Evolutionary conservation across 92 coral and sea anemone genomes (phyloP).

Genomic region (Chrysogorgia sp.): DNA sequence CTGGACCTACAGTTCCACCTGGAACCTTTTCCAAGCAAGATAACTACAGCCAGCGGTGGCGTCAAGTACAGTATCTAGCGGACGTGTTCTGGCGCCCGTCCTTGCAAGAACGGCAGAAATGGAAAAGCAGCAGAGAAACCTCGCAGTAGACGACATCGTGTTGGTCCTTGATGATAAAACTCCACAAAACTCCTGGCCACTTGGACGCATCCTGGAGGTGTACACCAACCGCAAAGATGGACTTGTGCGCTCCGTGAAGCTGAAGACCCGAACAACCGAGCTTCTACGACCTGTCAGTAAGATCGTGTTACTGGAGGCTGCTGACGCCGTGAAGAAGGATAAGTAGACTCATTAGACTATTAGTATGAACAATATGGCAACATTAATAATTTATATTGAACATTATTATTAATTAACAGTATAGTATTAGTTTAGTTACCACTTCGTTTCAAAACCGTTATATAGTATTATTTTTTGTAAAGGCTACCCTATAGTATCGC

Average conservation of each 20-base stretch:
- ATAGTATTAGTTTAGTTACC: no score
- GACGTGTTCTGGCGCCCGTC: constrained; percentile 44
- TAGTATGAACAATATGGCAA: no score
- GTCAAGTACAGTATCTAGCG: constrained; percentile 62
- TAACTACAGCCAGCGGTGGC: constrained; percentile 51
- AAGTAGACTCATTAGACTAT: constrained; percentile 20
- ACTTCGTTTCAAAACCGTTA: no score
- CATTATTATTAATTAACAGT: no score
- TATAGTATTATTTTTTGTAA: no score
- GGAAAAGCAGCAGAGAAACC: constrained; percentile 31
- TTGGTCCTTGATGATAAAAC: constrained; percentile 48
- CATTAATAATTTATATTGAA: no score
- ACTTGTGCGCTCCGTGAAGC: constrained; percentile 51
- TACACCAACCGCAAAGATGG: constrained; percentile 46
- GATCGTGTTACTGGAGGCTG: constrained; percentile 48
- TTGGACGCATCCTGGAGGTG: constrained; percentile 56
- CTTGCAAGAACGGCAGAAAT: constrained; percentile 48
- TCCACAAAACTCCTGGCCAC: constrained; percentile 58
- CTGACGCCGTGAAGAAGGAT: constrained; percentile 18
- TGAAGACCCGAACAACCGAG: constrained; percentile 50
- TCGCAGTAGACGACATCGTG: constrained; percentile 50
- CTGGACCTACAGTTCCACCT: constrained; percentile 43
- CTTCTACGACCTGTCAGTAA: constrained; percentile 51
- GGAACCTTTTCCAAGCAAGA: constrained; percentile 42
- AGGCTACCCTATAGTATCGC: no score